phyloP scores from a whole-genome alignment of 2,113 vertebrate species.

The Cochlearius cochlearius region DNA sequence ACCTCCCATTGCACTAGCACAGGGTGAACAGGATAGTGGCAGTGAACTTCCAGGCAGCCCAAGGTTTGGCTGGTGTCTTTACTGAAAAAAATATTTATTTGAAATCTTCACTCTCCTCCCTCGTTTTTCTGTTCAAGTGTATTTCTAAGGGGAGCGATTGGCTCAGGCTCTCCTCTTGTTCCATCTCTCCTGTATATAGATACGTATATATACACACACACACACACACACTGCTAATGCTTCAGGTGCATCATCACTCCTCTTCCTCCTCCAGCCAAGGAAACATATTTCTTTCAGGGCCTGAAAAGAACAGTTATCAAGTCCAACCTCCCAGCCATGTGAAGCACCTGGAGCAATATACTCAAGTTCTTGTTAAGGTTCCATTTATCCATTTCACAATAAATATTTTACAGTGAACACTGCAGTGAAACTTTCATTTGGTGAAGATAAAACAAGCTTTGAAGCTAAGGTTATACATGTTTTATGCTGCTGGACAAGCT shows the following conservation, averaged over 20 bases:
- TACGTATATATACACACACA: neutral
- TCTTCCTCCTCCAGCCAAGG: neutral
- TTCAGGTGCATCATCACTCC: neutral
- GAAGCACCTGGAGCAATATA: conserved; percentile 22
- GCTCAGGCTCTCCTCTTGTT: neutral
- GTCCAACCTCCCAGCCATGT: neutral
- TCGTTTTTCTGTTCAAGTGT: neutral
- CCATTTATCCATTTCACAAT: conserved; percentile 56
- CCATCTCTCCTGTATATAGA: neutral
- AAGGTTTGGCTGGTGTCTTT: neutral
- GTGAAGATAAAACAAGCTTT: neutral
- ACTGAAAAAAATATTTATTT: neutral
- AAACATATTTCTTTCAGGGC: neutral
- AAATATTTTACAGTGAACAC: conserved; percentile 47
- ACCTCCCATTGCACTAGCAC: neutral
- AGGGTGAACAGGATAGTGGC: neutral
- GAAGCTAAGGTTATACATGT: neutral
- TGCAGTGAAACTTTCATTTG: conserved; percentile 45
- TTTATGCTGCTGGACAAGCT: neutral
- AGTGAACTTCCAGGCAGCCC: neutral
- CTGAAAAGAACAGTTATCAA: neutral
- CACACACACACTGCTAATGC: neutral
- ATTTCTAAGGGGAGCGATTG: neutral
- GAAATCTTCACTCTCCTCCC: neutral
- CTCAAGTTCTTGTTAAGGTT: neutral